phyloP scores from a whole-genome alignment of 2,113 vertebrate genomes.

The Myotis davidii region DNA sequence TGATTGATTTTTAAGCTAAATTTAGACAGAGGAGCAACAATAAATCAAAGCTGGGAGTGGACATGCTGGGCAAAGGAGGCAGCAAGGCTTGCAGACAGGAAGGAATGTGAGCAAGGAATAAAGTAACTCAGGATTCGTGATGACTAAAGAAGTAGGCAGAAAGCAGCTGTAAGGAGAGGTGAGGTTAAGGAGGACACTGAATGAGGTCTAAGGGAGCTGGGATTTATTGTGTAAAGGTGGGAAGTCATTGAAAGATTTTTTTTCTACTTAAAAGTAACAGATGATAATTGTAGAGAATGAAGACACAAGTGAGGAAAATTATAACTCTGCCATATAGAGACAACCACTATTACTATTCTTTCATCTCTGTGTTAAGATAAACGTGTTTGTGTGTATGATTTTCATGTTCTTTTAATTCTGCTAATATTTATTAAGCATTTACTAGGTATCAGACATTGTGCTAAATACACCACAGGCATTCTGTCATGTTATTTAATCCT shows the following conservation, averaged over 20 bases:
- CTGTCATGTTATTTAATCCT: neutral
- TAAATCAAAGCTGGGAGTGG: neutral
- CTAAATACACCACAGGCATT: neutral
- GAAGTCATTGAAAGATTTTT: neutral
- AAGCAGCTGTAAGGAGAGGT: neutral
- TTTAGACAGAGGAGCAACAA: neutral
- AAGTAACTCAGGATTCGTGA: neutral
- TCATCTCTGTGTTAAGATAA: neutral
- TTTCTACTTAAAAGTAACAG: neutral
- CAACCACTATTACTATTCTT: neutral
- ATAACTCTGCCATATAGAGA: neutral
- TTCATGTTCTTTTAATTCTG: neutral
- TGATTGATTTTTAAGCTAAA: neutral
- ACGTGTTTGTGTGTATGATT: neutral
- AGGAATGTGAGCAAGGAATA: accelerated
- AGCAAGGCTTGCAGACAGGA: neutral
- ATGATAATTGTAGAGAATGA: neutral
- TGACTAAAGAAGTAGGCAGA: neutral
- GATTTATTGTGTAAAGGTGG: neutral
- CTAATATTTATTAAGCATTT: neutral
- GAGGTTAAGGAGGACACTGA: neutral
- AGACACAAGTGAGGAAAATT: neutral
- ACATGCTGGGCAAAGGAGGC: no score
- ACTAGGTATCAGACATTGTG: neutral
- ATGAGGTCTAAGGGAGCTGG: neutral